Base-by-base conservation (phyloP, 2,797 vertebrate genomes). In the Anguilla anguilla region DNA sequence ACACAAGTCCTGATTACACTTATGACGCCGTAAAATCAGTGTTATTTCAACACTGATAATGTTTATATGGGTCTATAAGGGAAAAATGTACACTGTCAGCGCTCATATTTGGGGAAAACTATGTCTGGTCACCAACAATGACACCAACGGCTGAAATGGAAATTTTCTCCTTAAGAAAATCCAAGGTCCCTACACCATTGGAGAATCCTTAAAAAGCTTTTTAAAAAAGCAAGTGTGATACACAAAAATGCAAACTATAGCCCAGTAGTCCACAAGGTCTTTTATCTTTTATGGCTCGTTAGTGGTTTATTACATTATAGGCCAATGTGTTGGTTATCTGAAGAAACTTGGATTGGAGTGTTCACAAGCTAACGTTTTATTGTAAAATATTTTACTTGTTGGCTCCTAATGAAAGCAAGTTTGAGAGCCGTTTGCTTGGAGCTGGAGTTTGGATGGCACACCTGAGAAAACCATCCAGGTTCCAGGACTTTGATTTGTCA, bases 371-470 rank as follows among this genome's bases (percentile, higher is more conserved):
- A 25, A 17, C 46, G 19, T 64, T 87, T 77, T 77, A 17, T 43
- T 83, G 86, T 4, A 93, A 94, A 95, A 95, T n/a, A 25, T n/a
- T 67, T n/a, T 67, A 25, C 9, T 77, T 77, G 3, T 96, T 97
- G 95, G 95, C 96, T 92, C 91, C 88, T 92, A 94, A 95, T 97
- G 92, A 97, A 96, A 96, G 96, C 95, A 89, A 79, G 86, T 88
- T 91, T 93, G 91, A 93, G 90, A 95, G 91, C 89, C 81, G 91
- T 93, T 93, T 91, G 15, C n/a, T 85, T 25, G 10, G 25, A 88
- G 89, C 88, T 43, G 86, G 89, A 89, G 92, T 90, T 87, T 95
- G 95, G 94, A 96, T 94, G 90, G 92, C 92, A 93, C 94, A 97
- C 96, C 96, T 97, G 95, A 90, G 90, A 91, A 89, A 96, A 94